phyloP scores from a whole-genome alignment of 2,888 invertebrate genomes.

The Alcis repandata region DNA sequence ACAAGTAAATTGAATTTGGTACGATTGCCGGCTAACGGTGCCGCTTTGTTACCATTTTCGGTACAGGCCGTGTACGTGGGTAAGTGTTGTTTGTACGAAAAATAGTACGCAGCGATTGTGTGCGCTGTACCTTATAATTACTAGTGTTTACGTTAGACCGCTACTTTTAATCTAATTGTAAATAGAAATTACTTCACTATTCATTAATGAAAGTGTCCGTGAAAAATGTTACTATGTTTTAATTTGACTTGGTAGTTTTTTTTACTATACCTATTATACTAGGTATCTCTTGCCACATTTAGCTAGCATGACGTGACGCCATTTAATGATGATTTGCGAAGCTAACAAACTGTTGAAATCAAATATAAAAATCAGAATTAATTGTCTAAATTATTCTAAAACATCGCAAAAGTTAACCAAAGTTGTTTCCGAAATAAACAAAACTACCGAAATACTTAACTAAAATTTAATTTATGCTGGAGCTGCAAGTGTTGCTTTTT shows the following conservation, averaged over 20 bases:
- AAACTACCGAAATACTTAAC: constrained; percentile 45
- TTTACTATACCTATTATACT: no score
- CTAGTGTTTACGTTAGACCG: constrained; percentile 14
- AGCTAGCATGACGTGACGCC: no score
- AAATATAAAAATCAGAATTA: background rate
- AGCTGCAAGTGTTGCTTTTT: constrained; percentile 48
- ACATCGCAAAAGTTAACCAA: background rate
- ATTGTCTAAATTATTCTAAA: background rate
- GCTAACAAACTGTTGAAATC: background rate
- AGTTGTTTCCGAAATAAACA: constrained; percentile 8
- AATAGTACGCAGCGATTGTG: constrained; percentile 42
- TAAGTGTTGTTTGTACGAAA: constrained; percentile 50
- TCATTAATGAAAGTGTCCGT: background rate
- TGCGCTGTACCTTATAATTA: constrained; percentile 22
- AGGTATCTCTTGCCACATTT: no score
- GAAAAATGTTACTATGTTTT: background rate
- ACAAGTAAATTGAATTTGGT: constrained; percentile 76
- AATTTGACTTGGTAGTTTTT: no score
- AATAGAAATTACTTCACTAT: constrained; percentile 6
- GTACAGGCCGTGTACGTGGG: constrained; percentile 25
- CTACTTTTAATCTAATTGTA: constrained; percentile 22
- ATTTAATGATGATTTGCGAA: no score
- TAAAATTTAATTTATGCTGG: constrained; percentile 50
- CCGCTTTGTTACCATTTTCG: constrained; percentile 59
- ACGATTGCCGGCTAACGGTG: constrained; percentile 67